Evolutionary conservation across 2,797 vertebrate genomes (phyloP), one percentile per base, ranked within the genome.

Genomic region (Falco cherrug): DNA sequence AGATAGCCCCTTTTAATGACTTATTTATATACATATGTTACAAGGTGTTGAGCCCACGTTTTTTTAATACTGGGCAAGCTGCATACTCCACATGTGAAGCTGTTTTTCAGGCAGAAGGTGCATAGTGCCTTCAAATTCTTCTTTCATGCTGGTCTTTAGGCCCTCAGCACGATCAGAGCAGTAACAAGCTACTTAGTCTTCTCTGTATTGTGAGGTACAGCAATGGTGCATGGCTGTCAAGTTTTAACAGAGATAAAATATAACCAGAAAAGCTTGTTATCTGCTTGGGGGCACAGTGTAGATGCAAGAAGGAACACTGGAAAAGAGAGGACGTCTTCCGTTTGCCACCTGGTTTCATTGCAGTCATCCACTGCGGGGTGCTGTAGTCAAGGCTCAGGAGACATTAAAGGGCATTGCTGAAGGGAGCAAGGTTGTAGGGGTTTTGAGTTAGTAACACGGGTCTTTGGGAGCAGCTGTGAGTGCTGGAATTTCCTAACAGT

Each of bases 341-440:
- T 60, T 76, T 91, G 19, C 22, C 39, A 26, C 16, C 31, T 63
- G 35, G 20, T 17, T 79, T 74, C 73, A 24, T 51, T 83, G 50
- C 73, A 69, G 47, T 57, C 57, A 39, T 77, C 88, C 88, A 86
- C 91, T 73, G 63, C 75, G 87, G 73, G 93, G 84, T 94, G 86
- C 87, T 88, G 61, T 91, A 71, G 45, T 71, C 73, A 78, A 95
- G 61, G 76, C 54, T 90, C 69, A 84, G 69, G 50, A 88, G 64
- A 35, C 21, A 35, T 48, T 59, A 47, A 20, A 54, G 53, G 35
- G 3, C 7, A 1, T 18, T 70, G 37, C 16, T 63, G 26, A 61
- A 74, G 25, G 31, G 24, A 57, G 13, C 11, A 74, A 87, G 5
- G 8, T 10, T 78, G 20, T 17, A 53, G 20, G 16, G 19, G 5